These are phyloP conservation scores for Hydrotaea cyrtoneurina DNA, from an alignment of 2,888 invertebrate species.

Conservation along the genomic window DNA sequence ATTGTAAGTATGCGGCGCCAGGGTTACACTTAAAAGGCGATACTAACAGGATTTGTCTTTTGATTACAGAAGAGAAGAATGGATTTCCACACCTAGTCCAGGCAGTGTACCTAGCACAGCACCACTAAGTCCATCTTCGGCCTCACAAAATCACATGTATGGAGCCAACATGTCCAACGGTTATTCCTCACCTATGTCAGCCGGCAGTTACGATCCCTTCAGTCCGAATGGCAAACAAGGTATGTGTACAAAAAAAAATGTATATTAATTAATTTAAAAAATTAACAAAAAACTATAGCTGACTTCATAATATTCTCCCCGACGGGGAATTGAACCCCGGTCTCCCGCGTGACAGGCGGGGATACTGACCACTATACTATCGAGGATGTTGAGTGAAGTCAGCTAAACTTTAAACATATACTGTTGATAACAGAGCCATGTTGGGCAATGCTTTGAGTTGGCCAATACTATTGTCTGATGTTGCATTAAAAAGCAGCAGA, in stretches of 20 bases:
- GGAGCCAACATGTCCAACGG: slow-evolving; percentile 84
- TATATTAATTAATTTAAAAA: not conserved
- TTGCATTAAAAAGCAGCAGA: not conserved
- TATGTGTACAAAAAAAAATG: slow-evolving; percentile 81
- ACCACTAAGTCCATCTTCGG: slow-evolving; percentile 86
- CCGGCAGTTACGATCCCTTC: slow-evolving; percentile 94
- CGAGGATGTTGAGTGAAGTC: slow-evolving; percentile 52
- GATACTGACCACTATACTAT: slow-evolving; percentile 79
- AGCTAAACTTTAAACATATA: not conserved
- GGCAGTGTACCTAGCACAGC: slow-evolving; percentile 82
- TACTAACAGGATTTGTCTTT: not conserved
- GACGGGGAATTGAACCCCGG: slow-evolving; percentile 80
- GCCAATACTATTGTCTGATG: not conserved
- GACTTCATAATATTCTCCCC: slow-evolving; percentile 70
- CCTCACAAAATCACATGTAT: slow-evolving; percentile 82
- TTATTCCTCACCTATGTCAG: slow-evolving; percentile 92
- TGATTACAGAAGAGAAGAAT: slow-evolving; percentile 82
- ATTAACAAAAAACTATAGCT: not conserved
- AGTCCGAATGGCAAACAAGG: slow-evolving; percentile 95
- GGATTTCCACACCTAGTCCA: slow-evolving; percentile 85
- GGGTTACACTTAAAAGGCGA: not conserved
- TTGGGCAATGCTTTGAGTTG: not conserved
- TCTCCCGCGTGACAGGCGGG: slow-evolving; percentile 80
- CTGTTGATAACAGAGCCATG: not conserved
- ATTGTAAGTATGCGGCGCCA: slow-evolving; percentile 73